Percentiles rank a stretch among this genome's conserved stretches.
Conservation (phyloP, 2,888 invertebrate genomes). For the Cephus pulcher region DNA sequence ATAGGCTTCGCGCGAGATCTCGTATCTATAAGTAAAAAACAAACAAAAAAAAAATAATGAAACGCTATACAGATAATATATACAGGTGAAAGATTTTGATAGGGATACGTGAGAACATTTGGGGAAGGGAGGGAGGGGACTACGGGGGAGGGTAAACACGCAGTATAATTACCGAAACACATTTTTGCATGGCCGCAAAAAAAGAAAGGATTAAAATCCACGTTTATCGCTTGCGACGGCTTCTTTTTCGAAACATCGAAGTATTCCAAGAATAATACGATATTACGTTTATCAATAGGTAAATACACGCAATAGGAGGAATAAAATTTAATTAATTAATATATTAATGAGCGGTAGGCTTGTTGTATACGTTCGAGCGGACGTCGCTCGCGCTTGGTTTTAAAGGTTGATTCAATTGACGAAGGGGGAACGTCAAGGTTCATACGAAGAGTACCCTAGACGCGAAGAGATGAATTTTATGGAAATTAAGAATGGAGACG, state of each 20-base stretch:
- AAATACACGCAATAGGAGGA: neutral
- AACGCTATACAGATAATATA: slow-evolving; percentile 8
- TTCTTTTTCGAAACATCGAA: slow-evolving; percentile 62
- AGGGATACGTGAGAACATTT: neutral
- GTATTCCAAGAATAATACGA: slow-evolving; percentile 21
- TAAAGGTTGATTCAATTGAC: neutral
- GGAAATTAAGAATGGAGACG: neutral
- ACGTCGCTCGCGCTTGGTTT: neutral
- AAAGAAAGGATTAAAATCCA: neutral
- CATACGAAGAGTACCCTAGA: neutral
- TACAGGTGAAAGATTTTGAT: slow-evolving; percentile 7
- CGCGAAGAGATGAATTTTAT: neutral
- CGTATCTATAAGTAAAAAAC: neutral
- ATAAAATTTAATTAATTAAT: neutral
- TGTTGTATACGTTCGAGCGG: neutral
- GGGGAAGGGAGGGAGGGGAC: too few relatives aligned
- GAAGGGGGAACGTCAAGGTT: neutral
- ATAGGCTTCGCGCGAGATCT: neutral
- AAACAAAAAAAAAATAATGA: neutral
- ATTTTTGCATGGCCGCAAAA: neutral
- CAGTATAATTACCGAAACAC: neutral
- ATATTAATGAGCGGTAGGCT: neutral
- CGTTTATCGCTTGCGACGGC: slow-evolving; percentile 49
- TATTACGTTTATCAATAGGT: neutral
- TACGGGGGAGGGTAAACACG: neutral